Evolutionary conservation across 2,888 invertebrate species (phyloP), one percentile per base, ranked within the genome.

Genomic region (Epinotia brunnichana): DNA sequence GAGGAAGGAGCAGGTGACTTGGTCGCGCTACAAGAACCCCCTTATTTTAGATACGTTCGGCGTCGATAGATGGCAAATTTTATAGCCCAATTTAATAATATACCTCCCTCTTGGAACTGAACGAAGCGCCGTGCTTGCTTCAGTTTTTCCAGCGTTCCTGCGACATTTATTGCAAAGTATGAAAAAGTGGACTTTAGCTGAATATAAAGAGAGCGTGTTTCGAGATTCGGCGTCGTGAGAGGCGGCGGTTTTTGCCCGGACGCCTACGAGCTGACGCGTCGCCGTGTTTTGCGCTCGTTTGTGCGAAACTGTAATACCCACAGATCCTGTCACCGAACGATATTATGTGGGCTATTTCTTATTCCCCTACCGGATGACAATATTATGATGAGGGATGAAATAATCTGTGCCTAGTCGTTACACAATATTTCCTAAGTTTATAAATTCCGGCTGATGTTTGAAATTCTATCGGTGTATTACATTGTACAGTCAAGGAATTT

Each of bases 161-260:
- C 78, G 82, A 84, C 83, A 77, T 85, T 84, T 84, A 84, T 83
- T 84, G 82, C 78, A 74, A 78, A 75, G 51, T 74, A 77, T 79
- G 79, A 83, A 87, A 88, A 87, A 83, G 81, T 78, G 77, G 81
- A 83, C 83, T 83, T 84, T 80, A 80, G 79, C 81, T 82, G 85
- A 88, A 88, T 87, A 86, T 85, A 83, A 85, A 83, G 82, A 80
- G 81, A 79, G 78, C 78, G 76, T 80, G 78, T 75, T 70, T 82
- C 78, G 80, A 76, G 79, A 77, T 77, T 75, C 76, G 76, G 76
- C 74, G 82, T 83, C 83, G 82, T 82, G 83, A 84, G 81, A 85
- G 85, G 85, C 76, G 77, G 74, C 78, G 84, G 89, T 90, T 89
- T 90, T 88, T 84, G 80, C 73, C 76, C 75, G 76, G 75, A 74